A percentile compares a stretch with the other conserved stretches of the same genome.
These are phyloP conservation scores for Leuciscus waleckii DNA, from an alignment of 2,797 vertebrate species.

Conservation along the genomic window DNA sequence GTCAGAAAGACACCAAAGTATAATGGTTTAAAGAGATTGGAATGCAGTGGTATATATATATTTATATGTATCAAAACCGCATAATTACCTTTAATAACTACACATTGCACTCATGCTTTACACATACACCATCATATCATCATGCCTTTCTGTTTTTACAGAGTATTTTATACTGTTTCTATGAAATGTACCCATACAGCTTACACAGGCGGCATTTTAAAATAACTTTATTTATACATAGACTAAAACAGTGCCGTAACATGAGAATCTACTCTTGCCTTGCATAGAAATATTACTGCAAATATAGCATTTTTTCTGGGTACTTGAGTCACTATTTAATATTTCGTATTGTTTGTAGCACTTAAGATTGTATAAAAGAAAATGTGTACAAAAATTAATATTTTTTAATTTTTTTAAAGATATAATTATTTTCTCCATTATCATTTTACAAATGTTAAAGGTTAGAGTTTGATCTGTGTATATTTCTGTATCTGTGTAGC, in stretches of 20 bases:
- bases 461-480: slow-evolving; percentile 93
- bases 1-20: slow-evolving; percentile 78
- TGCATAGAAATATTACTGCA: slow-evolving; percentile 82
- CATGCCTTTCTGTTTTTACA: slow-evolving; percentile 84
- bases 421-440: slow-evolving; percentile 91
- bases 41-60: slow-evolving; percentile 61
- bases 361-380: slow-evolving; percentile 94
- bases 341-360: slow-evolving; percentile 92
- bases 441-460: slow-evolving; percentile 88
- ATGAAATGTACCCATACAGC: slow-evolving; percentile 84
- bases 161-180: slow-evolving; percentile 86
- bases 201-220: slow-evolving; percentile 76
- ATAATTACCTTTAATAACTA: slow-evolving; percentile 67
- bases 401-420: slow-evolving; percentile 82
- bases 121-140: slow-evolving; percentile 65
- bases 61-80: not conserved
- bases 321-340: slow-evolving; percentile 95
- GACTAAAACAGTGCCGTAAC: slow-evolving; percentile 80
- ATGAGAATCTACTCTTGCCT: slow-evolving; percentile 81
- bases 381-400: slow-evolving; percentile 92
- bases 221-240: slow-evolving; percentile 80
- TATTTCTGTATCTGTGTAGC: slow-evolving; percentile 98
- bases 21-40: slow-evolving; percentile 71
- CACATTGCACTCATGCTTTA: slow-evolving; percentile 61
- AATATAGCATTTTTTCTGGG: slow-evolving; percentile 80